Evolutionary conservation across 2,113 vertebrate species (phyloP), one percentile per base, ranked within the genome.

Genomic region (Phycodurus eques): DNA sequence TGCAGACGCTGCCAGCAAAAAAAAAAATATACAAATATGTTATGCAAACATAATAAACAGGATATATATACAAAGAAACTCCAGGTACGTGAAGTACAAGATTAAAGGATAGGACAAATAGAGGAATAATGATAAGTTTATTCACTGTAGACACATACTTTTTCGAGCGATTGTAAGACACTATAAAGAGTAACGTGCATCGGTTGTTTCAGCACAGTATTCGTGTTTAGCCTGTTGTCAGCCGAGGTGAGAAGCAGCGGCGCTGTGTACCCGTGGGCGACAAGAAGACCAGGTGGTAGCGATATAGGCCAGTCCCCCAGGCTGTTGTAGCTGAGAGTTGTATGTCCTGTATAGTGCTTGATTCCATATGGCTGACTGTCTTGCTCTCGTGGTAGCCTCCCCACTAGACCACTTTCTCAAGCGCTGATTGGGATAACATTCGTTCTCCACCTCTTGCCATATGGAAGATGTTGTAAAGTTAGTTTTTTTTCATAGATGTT

Each of bases 291-390:
- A 95, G 95, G 96, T 97, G 96, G 93, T 87, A 92, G 86, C 92
- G 91, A 95, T 95, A 89, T 93, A 94, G 95, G 94, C 93, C 93
- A 92, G 87, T 94, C 95, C 95, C 95, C 94, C 80, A 94, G 96
- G 95, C 95, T 93, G 93, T 92, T 94, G 93, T 95, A 86, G 90
- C 92, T 90, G 90, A 90, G 93, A 94, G 91, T 93, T 91, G 91
- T 94, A 93, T 93, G 94, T 94, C 93, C 96, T 95, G 95, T 95
- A 94, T 90, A 82, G 92, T 92, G 94, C 93, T 91, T 92, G 88
- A 83, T 80, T 94, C 95, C 96, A 96, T 96, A 95, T 96, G 95
- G 95, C 91, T 76, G 77, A 87, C 91, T 93, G 94, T 94, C 93
- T 94, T 87, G 79, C 92, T 94, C 92, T 92, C 80, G 86, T 87